Base-by-base conservation (phyloP, 2,888 invertebrate genomes). In the Neocrepidodera transversa region DNA sequence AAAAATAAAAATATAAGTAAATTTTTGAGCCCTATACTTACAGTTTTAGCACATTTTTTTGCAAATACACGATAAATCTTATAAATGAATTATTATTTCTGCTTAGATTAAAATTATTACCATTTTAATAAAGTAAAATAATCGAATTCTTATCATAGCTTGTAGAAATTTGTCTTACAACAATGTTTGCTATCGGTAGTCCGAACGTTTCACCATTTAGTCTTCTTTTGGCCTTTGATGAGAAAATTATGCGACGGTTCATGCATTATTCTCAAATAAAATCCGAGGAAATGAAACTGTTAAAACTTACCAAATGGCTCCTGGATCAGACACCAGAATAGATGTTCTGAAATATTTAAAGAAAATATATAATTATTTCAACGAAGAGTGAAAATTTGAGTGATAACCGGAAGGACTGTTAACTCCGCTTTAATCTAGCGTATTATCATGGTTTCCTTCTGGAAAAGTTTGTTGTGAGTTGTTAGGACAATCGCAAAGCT, bases 361-460 rank as follows among this genome's bases (percentile, higher is more conserved):
- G n/a, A n/a, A n/a, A n/a, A n/a, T n/a, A n/a, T n/a, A n/a, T n/a
- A n/a, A n/a, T n/a, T n/a, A n/a, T n/a, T n/a, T n/a, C n/a, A 23
- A 13, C 14, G 50, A 14, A 14, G 13, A 16, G 38, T 18, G 35
- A 14, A 40, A 30, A 51, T 51, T 28, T 51, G 51, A 54, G 45
- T 47, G 16, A 20, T 26, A 32, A 49, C n/a, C n/a, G 48, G 49
- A 57, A 35, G 38, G 36, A 45, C 23, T 54, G 50, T 54, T 54
- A 50, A 26, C 50, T 26, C 17, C 42, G 18, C 50, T 59, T 59
- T 50, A 59, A 59, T 59, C 59, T 54, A 59, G 50, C 54, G 54
- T 43, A 52, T 40, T 47, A 60, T 56, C 56, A 56, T 40, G 48
- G 52, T 43, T 52, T 60, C 51, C 42, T 42, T 52, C 47, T 36